Evolutionary conservation across 2,113 vertebrate genomes (phyloP).

Genomic region (Paramormyrops kingsleyae): DNA sequence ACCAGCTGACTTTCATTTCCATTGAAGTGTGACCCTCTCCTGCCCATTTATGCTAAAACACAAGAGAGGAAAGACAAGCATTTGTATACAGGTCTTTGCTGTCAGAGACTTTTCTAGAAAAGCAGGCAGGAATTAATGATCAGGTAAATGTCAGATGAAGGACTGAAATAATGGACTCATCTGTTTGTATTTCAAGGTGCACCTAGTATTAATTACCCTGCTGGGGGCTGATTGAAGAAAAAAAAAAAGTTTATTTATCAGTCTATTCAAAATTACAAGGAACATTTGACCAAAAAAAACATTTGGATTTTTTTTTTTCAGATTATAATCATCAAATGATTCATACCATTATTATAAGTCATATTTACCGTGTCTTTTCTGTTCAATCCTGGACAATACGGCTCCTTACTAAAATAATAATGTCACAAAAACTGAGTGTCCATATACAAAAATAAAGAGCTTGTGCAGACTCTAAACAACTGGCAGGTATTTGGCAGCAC

Average conservation of each 20-base stretch:
- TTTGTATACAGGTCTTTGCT: background rate
- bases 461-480: background rate
- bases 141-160: conserved; percentile 5
- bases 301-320: background rate
- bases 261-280: background rate
- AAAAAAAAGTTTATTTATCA: background rate
- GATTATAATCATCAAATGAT: background rate
- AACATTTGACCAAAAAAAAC: background rate
- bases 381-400: background rate
- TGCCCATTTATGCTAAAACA: conserved; percentile 50
- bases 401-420: background rate
- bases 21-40: conserved; percentile 42
- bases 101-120: background rate
- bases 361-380: background rate
- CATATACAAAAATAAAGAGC: background rate
- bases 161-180: background rate
- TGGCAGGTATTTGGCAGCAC: background rate
- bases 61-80: background rate
- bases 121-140: background rate
- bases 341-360: background rate
- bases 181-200: background rate
- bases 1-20: conserved; percentile 57
- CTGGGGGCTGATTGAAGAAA: background rate
- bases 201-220: background rate
- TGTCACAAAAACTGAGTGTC: background rate